Base-by-base conservation (phyloP, 92 coral and sea anemone genomes). In the Zoanthus sansibaricus region DNA sequence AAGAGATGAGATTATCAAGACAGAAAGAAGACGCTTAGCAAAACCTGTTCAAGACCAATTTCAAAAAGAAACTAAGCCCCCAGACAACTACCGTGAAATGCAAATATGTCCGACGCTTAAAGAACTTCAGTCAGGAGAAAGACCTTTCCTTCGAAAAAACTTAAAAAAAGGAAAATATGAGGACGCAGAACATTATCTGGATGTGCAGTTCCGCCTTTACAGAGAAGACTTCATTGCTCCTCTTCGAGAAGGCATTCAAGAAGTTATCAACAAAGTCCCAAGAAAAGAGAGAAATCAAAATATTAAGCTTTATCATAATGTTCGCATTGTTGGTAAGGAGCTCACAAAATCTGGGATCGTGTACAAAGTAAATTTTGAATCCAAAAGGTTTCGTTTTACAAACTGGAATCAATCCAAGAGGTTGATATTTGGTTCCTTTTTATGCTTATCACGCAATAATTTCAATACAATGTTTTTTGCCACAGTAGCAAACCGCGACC, bases 211-310 rank as follows among this genome's bases (percentile, higher is more conserved):
- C 48, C 91, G 98, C 18, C 91, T 95, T 10, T 88, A 90, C 30
- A 79, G 98, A 75, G 98, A 91, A 72, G 98, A 95, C 75, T 95
- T 93, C 83, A 90, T 95, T 62, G 93, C 92, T 42, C 98, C 98
- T 1, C 68, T 95, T 13, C 95, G 96, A 18, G 93, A 93, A 62
- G 98, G 98, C 0, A 92, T 94, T 10, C 86, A 76, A 6, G 96
- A 94, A 75, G 88, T 83, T 52, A 49, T 74, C 31, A 88, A 78
- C 64, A 84, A 88, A 32, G 55, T 93, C 13, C 92, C 93, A 7
- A 67, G 86, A 46, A 69, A 68, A 45, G 86, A 89, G 11, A 85
- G 94, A 49, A 91, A 82, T 20, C 94, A 91, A 80, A 82, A 87
- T 58, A 87, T 89, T 48, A 93, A 87, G 59, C 79, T 77, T 33